phyloP scores from a whole-genome alignment of 2,113 vertebrate genomes.

The Pituophis catenifer region DNA sequence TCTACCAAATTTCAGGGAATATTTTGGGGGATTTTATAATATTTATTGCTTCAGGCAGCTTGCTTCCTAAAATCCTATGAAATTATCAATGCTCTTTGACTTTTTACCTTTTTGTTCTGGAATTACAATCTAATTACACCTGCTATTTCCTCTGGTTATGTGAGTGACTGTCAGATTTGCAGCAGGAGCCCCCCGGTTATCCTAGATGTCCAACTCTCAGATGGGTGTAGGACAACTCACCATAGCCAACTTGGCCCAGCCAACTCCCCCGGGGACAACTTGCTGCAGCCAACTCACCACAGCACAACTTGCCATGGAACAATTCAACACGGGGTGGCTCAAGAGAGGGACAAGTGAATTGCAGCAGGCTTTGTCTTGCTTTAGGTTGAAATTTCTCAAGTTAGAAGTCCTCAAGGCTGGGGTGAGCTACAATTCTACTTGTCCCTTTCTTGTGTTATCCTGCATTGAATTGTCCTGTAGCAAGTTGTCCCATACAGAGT shows the following conservation, averaged over 20 bases:
- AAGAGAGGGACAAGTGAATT: background rate
- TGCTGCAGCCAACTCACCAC: background rate
- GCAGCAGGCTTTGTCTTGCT: background rate
- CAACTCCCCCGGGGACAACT: background rate
- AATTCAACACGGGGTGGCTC: background rate
- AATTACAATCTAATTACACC: background rate
- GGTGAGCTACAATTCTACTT: background rate
- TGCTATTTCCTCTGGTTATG: background rate
- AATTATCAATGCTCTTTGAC: background rate
- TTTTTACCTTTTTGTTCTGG: background rate
- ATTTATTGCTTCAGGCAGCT: background rate
- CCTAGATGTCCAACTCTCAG: background rate
- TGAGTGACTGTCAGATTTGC: background rate
- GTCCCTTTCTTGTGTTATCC: background rate
- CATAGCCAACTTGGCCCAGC: too few relatives aligned
- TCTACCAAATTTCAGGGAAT: background rate
- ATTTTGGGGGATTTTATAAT: background rate
- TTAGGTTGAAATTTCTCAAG: background rate
- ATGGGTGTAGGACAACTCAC: background rate
- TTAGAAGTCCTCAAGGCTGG: background rate
- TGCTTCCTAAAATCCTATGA: background rate
- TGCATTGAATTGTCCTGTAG: too few relatives aligned
- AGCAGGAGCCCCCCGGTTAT: background rate
- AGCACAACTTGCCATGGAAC: background rate
- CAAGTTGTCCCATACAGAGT: too few relatives aligned